Evolutionary conservation across 2,888 invertebrate species (phyloP), one percentile per base, ranked within the genome.

Genomic region (Bimastos eiseni): DNA sequence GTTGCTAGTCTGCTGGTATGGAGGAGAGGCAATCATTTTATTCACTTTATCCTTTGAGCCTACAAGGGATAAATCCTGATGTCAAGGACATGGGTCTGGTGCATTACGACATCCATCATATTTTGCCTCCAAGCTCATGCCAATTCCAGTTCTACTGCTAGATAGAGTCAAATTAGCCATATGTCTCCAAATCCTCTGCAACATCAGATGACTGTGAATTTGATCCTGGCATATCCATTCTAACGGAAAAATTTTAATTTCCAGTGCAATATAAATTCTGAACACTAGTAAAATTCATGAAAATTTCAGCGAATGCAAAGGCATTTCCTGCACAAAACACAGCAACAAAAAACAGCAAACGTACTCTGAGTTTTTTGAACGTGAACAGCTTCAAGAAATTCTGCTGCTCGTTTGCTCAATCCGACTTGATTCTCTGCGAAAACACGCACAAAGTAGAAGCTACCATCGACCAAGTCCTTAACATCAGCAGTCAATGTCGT

Each of bases 391-490:
- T 86, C 86, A 36, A 37, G 37, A 44, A 97, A 97, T 92, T 96
- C 95, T 38, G 97, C 97, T 91, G 97, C 96, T 90, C 93, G 90
- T 88, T 92, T 92, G 44, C 93, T 92, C 15, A 91, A 88, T 15
- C 98, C 98, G 94, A 97, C 97, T 93, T 97, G 96, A 95, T 98
- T 98, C 91, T 97, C 96, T 0, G 98, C 97, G 0, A 97, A 97
- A 19, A 98, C 96, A 91, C 98, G 96, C 95, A 98, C 98, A 94
- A 97, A 97, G 94, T 98, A 98, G 11, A 93, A 92, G 70, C 92
- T 91, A 30, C 92, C 93, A 89, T 93, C 93, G 41, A 90, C 36
- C 70, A 93, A 90, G 41, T 92, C 37, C 36, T 86, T 86, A 19
- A 86, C 19, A 37, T 86, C 86, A 86, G 36, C 34, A 30, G 86